Evolutionary conservation across 1,140 invertebrate species (phyloP).

Genomic region (Pseudobourletiella spinata): DNA sequence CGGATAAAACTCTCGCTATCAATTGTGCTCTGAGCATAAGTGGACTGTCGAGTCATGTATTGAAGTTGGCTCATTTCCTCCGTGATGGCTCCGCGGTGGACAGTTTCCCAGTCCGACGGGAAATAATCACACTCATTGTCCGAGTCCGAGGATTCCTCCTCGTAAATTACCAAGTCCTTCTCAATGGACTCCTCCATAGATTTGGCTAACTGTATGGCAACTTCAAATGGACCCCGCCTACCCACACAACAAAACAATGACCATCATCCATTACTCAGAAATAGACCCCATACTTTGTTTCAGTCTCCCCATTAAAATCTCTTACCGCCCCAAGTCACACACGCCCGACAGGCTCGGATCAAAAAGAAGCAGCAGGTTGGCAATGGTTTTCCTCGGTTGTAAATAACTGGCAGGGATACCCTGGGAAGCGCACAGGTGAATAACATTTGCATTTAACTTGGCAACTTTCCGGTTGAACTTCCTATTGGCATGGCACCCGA

Average conservation of each 20-base stretch:
- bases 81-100: constrained; percentile 24
- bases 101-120: constrained; percentile 35
- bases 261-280: too few relatives aligned
- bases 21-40: constrained; percentile 18
- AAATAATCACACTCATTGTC: constrained; percentile 30
- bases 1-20: constrained; percentile 29
- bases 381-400: constrained; percentile 58
- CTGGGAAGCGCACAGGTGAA: constrained; percentile 71
- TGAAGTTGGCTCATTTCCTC: constrained; percentile 21
- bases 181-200: constrained; percentile 49
- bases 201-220: constrained; percentile 45
- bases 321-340: constrained; percentile 61
- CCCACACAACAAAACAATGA: too few relatives aligned
- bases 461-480: constrained; percentile 63
- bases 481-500: constrained; percentile 55
- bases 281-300: constrained; percentile 4
- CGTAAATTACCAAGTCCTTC: constrained; percentile 35
- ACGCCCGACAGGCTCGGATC: constrained; percentile 56
- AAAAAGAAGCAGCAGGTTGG: constrained; percentile 62
- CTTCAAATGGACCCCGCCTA: constrained; percentile 51
- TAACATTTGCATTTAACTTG: constrained; percentile 67
- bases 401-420: constrained; percentile 47
- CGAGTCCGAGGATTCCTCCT: constrained; percentile 30
- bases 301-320: too few relatives aligned
- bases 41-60: constrained; percentile 26